Conservation (phyloP, 2,888 invertebrate species). For the Nephrotoma flavescens region DNA sequence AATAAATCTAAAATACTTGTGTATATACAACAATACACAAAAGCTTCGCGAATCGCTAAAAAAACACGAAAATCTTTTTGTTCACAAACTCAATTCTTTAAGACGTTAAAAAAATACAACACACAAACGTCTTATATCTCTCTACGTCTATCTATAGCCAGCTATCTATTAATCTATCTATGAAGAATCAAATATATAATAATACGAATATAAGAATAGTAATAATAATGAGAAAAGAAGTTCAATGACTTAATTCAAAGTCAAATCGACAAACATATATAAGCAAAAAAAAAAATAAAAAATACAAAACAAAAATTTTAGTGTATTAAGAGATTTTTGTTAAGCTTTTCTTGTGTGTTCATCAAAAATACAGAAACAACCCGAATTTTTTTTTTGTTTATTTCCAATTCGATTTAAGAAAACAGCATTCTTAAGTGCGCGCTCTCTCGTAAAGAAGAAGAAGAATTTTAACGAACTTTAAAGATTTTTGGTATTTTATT, state of each 20-base stretch:
- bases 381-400: background rate
- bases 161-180: background rate
- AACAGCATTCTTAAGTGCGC: background rate
- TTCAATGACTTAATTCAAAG: slow-evolving; percentile 6
- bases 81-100: background rate
- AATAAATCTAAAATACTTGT: background rate
- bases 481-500: background rate
- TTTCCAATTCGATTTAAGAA: background rate
- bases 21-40: background rate
- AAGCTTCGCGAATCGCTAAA: background rate
- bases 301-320: background rate
- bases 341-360: background rate
- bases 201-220: background rate
- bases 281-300: background rate
- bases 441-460: background rate
- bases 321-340: background rate
- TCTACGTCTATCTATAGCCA: background rate
- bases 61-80: background rate
- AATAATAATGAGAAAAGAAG: background rate
- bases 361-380: background rate
- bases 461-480: background rate
- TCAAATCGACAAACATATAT: background rate
- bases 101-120: background rate
- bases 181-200: slow-evolving; percentile 1
- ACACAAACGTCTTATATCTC: background rate